phyloP scores from a whole-genome alignment of 2,113 vertebrate species.

The Leucosticte australis region DNA sequence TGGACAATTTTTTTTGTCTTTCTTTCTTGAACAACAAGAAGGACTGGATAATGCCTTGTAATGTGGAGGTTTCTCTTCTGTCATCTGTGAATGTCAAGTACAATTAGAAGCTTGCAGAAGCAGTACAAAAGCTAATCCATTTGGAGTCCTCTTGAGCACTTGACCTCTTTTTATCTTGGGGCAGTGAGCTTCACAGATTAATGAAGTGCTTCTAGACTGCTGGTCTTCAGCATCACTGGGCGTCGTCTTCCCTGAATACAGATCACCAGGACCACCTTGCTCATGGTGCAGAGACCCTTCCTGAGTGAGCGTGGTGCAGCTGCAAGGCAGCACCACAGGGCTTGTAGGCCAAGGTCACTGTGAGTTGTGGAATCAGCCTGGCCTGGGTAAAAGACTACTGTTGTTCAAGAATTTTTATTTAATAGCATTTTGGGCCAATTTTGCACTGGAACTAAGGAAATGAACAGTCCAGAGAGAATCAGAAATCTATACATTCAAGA shows the following conservation, averaged over 20 bases:
- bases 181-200: neutral
- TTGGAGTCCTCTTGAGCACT: neutral
- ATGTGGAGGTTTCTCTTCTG: neutral
- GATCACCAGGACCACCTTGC: neutral
- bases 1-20: neutral
- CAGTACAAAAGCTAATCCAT: slow-evolving; percentile 3
- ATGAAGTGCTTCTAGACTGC: neutral
- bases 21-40: neutral
- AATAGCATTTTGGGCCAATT: neutral
- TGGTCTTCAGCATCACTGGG: neutral
- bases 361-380: neutral
- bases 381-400: neutral
- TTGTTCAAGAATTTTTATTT: neutral
- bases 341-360: neutral
- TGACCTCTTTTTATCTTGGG: slow-evolving; percentile 1
- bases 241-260: neutral
- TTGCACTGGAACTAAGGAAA: neutral
- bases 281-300: neutral
- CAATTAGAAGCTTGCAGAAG: slow-evolving; percentile 1
- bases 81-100: neutral
- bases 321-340: neutral
- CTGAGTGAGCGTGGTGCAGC: neutral
- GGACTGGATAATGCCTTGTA: neutral
- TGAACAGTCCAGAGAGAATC: neutral
- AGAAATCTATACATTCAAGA: neutral